These are phyloP conservation scores for Charanyca ferruginea DNA, from an alignment of 2,888 invertebrate genomes.

Conservation along the genomic window DNA sequence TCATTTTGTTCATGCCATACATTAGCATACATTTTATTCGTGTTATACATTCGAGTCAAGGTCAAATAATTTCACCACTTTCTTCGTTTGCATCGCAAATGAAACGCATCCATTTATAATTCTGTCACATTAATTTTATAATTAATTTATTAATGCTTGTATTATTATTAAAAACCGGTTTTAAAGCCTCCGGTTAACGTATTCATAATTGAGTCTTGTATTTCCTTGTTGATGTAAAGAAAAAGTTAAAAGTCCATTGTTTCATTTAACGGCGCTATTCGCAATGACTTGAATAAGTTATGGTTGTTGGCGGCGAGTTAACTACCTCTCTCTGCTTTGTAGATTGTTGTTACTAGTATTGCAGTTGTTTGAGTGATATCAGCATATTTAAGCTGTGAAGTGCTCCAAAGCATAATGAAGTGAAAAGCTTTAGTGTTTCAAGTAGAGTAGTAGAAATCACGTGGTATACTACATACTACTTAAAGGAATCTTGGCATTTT, in stretches of 20 bases:
- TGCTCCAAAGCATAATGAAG: not conserved
- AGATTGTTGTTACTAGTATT: slow-evolving; percentile 32
- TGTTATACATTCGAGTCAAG: slow-evolving; percentile 60
- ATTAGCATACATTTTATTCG: slow-evolving; percentile 28
- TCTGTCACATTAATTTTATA: slow-evolving; percentile 6
- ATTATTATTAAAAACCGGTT: slow-evolving; percentile 17
- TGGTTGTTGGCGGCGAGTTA: slow-evolving; percentile 27
- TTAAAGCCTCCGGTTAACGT: slow-evolving; percentile 13
- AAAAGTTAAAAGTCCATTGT: slow-evolving; percentile 50
- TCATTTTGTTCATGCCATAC: slow-evolving; percentile 38
- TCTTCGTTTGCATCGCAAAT: slow-evolving; percentile 53
- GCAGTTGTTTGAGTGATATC: slow-evolving; percentile 10
- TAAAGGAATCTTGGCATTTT: not conserved
- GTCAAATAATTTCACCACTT: slow-evolving; percentile 62
- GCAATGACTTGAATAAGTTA: slow-evolving; percentile 48
- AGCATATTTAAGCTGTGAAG: slow-evolving; percentile 10
- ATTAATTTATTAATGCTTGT: slow-evolving; percentile 4
- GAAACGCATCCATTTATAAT: slow-evolving; percentile 14
- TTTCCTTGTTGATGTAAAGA: slow-evolving; percentile 36
- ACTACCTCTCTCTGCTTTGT: slow-evolving; percentile 42
- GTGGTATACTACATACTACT: no score
- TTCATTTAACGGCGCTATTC: slow-evolving; percentile 22
- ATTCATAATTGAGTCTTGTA: slow-evolving; percentile 15
- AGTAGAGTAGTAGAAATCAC: not conserved
- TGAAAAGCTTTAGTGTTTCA: not conserved